Evolutionary conservation across 2,888 invertebrate genomes (phyloP).

Genomic region (Syrphus vitripennis): DNA sequence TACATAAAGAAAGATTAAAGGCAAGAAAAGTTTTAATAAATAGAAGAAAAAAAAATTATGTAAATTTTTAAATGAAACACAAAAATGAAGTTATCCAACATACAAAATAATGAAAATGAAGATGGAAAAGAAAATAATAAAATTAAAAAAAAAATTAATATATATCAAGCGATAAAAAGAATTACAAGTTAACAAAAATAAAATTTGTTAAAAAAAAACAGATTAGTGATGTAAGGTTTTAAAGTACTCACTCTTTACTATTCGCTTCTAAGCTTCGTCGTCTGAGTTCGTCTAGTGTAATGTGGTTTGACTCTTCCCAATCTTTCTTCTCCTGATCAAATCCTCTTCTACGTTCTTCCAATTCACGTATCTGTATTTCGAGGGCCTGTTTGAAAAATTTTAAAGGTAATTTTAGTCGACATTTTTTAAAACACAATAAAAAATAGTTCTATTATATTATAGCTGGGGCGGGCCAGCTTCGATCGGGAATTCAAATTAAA

Average conservation of each 20-base stretch:
- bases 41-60: neutral
- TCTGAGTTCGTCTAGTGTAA: slow-evolving; percentile 93
- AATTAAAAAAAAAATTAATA: slow-evolving; percentile 25
- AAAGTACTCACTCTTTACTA: slow-evolving; percentile 89
- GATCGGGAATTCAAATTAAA: too few species aligned
- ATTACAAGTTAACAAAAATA: neutral
- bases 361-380: slow-evolving; percentile 94
- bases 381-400: slow-evolving; percentile 81
- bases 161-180: slow-evolving; percentile 49
- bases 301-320: slow-evolving; percentile 95
- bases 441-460: too few species aligned
- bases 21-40: slow-evolving; percentile 36
- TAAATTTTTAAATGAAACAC: slow-evolving; percentile 6
- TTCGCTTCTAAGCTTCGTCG: slow-evolving; percentile 93
- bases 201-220: neutral
- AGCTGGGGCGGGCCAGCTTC: too few species aligned
- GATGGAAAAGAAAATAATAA: slow-evolving; percentile 50
- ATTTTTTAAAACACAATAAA: neutral
- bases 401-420: neutral
- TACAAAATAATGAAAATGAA: slow-evolving; percentile 54
- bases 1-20: slow-evolving; percentile 20
- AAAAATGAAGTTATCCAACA: slow-evolving; percentile 41
- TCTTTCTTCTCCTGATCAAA: slow-evolving; percentile 92
- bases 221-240: neutral
- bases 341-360: slow-evolving; percentile 93